Base-by-base conservation (phyloP, 2,797 vertebrate species). In the Lithobates sylvaticus region DNA sequence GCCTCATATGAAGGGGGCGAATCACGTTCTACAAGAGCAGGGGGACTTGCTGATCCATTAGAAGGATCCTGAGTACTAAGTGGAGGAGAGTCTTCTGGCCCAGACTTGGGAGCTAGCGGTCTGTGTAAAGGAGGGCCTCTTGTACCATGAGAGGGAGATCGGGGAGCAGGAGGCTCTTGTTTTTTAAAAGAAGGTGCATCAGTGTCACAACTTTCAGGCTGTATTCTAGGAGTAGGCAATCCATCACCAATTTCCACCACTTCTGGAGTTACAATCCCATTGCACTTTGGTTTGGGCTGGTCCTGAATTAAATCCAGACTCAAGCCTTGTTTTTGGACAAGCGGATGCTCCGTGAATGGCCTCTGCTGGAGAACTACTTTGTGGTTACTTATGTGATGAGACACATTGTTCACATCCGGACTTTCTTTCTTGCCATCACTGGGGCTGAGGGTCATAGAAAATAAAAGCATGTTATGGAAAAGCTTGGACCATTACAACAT, bases 341-440 rank as follows among this genome's bases (percentile, higher is more conserved):
- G n/a, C 67, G 86, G 88, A 87, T 89, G 88, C 3, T 89, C 88
- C 1, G 80, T 87, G 50, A 88, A 79, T 7, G 81, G 84, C 86
- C 90, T 94, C 73, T 89, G 91, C 78, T 92, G 93, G 90, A 92
- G 88, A 89, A 90, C 36, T 34, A 92, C 44, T 15, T 90, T 87
- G 78, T 90, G 70, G 39, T 88, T 91, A 81, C 89, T 90, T 90
- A 88, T 92, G 90, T 91, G 92, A 50, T 92, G 90, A 86, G 91
- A 88, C 88, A 91, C 93, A 84, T 90, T 76, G 74, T 86, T 91
- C 36, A 92, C 74, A 86, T 78, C 89, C 36, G 91, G 90, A 81
- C 90, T 72, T 26, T 94, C 93, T 86, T 93, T 95, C 91, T 92
- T 94, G 90, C 91, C 29, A 32, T 95, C 94, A 88, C 84, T 91